A percentile compares a stretch with the other conserved stretches of the same genome.
These are phyloP conservation scores for Hoplostethus mediterraneus DNA, from an alignment of 2,797 vertebrate genomes.

Conservation along the genomic window DNA sequence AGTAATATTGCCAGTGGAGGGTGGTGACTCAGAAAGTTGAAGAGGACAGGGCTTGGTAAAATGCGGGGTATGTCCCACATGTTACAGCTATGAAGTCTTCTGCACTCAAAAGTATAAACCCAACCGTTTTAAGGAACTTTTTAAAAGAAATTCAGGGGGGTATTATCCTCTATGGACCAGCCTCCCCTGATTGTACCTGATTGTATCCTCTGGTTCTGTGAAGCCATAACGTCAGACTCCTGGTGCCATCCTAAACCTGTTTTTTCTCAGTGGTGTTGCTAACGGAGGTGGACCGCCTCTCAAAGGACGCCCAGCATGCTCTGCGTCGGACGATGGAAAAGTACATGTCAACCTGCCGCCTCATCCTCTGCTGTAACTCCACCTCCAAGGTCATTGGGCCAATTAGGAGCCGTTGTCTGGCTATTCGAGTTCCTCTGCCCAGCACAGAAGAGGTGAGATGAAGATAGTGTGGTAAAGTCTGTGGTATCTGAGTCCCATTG, in stretches of 20 bases:
- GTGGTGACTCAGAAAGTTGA: no score
- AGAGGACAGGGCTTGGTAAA: no score
- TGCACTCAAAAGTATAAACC: no score
- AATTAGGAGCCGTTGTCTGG: constrained; percentile 95
- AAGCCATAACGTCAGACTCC: not conserved
- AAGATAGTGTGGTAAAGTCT: not conserved
- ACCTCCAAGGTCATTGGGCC: constrained; percentile 96
- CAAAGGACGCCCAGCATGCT: constrained; percentile 97
- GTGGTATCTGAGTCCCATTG: not conserved
- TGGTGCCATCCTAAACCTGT: not conserved
- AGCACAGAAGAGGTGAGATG: constrained; percentile 90
- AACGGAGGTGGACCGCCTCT: constrained; percentile 96
- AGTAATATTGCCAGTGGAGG: no score
- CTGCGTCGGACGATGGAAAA: constrained; percentile 98
- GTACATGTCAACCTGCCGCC: constrained; percentile 95
- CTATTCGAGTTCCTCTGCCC: constrained; percentile 92
- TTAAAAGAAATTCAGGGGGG: no score
- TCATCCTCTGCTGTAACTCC: constrained; percentile 96
- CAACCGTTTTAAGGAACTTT: no score
- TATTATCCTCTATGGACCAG: no score
- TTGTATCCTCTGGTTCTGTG: not conserved
- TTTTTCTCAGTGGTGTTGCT: constrained; percentile 91
- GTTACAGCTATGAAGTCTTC: no score
- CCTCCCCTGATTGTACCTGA: no score
- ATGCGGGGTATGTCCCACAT: no score